These are phyloP conservation scores for Scolopax rusticola DNA, from an alignment of 2,797 vertebrate genomes.

Conservation along the genomic window DNA sequence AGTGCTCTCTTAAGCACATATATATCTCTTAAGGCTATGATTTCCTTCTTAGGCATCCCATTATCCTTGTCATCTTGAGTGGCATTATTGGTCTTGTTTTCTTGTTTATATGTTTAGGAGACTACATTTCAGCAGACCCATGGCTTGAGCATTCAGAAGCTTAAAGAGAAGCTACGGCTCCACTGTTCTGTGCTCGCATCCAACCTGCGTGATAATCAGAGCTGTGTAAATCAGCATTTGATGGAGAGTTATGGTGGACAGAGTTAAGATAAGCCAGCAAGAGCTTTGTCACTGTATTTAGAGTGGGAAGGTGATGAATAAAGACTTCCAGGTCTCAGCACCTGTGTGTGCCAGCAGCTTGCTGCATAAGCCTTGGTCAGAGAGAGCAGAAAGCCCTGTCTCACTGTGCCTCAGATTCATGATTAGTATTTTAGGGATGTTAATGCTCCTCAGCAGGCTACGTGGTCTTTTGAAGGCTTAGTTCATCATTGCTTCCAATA, in stretches of 20 bases:
- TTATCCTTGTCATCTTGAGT: not conserved
- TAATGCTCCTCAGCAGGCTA: not conserved
- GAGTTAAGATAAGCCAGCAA: not conserved
- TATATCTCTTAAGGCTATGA: not conserved
- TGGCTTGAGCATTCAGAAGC: not conserved
- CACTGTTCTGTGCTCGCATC: rapidly evolving
- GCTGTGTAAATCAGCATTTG: not conserved
- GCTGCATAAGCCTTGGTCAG: not conserved
- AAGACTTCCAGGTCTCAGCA: not conserved
- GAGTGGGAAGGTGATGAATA: not conserved
- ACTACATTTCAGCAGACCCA: not conserved
- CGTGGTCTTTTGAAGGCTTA: not conserved
- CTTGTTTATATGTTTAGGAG: not conserved
- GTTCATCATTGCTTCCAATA: not conserved
- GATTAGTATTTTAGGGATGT: not conserved
- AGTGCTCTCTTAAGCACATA: not conserved
- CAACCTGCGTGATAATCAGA: not conserved
- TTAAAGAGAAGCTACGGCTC: not conserved
- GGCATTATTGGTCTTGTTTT: constrained; percentile 14
- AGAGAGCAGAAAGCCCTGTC: not conserved
- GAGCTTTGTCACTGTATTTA: not conserved
- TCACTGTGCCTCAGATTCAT: not conserved
- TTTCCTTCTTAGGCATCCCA: not conserved
- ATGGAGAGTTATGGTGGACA: not conserved
- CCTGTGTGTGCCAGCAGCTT: not conserved